phyloP scores from a whole-genome alignment of 1,140 invertebrate genomes.

The Drosophila truncata region DNA sequence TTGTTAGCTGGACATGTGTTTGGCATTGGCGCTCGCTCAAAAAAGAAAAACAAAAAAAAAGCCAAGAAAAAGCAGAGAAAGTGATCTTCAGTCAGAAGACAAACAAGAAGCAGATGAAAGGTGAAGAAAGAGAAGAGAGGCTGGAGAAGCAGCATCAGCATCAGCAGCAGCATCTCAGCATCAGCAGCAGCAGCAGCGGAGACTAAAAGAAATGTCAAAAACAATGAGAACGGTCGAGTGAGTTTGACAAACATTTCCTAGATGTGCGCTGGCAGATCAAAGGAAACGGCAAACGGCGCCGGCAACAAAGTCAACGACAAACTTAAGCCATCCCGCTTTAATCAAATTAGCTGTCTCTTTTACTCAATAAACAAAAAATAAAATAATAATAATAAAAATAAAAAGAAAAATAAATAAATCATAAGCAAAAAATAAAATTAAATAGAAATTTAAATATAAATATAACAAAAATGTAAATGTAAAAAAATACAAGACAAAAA shows the following conservation, averaged over 20 bases:
- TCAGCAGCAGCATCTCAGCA: conserved; percentile 1
- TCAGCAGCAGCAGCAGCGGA: conserved; percentile 25
- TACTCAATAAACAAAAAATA: conserved; percentile 13
- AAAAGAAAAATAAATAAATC: background rate
- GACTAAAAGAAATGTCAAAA: conserved; percentile 84
- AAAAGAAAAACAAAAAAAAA: conserved; percentile 14
- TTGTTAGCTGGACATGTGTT: conserved; percentile 46
- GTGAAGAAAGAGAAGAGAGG: conserved; percentile 7
- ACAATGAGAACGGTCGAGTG: conserved; percentile 83
- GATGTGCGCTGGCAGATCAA: conserved; percentile 84
- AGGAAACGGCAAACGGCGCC: conserved; percentile 58
- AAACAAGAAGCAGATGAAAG: conserved; percentile 10
- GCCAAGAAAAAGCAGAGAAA: conserved; percentile 37
- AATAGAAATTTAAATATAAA: background rate
- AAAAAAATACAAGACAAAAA: background rate
- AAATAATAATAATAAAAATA: conserved; percentile 24
- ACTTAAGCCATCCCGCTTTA: conserved; percentile 42
- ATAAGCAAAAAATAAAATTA: background rate
- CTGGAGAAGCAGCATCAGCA: background rate
- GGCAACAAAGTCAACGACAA: conserved; percentile 36
- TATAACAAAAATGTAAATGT: background rate
- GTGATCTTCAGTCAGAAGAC: conserved; percentile 34
- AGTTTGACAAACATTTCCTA: conserved; percentile 85
- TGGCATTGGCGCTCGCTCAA: conserved; percentile 40
- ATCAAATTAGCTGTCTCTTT: conserved; percentile 70